Evolutionary conservation across 2,888 invertebrate genomes (phyloP).

Genomic region (Rhodophaea formosa): DNA sequence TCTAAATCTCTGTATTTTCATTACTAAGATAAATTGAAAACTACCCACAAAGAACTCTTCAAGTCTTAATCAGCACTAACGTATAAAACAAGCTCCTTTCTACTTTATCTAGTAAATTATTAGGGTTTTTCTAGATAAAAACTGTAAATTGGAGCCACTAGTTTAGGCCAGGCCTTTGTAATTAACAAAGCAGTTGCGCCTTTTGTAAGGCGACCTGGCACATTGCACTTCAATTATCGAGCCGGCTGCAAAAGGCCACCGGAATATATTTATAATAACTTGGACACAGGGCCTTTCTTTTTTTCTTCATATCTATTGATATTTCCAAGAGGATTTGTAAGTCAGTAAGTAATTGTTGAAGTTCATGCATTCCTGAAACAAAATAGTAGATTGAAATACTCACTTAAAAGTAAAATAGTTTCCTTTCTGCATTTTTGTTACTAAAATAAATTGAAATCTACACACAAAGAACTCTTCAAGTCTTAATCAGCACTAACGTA

Average conservation of each 20-base stretch:
- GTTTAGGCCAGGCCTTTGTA: slow-evolving; percentile 28
- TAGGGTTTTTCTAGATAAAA: neutral
- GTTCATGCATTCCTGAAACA: no score
- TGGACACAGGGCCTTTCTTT: no score
- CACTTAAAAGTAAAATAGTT: no score
- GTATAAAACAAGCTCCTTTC: neutral
- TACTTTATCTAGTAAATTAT: neutral
- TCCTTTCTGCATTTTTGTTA: no score
- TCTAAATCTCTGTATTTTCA: no score
- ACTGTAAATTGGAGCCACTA: neutral
- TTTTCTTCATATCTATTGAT: no score
- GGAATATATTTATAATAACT: neutral
- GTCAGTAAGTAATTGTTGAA: no score
- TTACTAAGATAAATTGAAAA: no score
- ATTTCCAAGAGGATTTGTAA: no score
- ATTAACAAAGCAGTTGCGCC: slow-evolving; percentile 39
- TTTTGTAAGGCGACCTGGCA: slow-evolving; percentile 39
- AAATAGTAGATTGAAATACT: no score
- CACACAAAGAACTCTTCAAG: neutral
- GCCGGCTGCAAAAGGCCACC: neutral
- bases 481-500: neutral
- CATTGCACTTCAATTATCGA: slow-evolving; percentile 36
- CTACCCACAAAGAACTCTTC: neutral
- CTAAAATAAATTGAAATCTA: no score
- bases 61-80: neutral